Evolutionary conservation across 2,113 vertebrate genomes (phyloP).

Genomic region (Turnix velox): DNA sequence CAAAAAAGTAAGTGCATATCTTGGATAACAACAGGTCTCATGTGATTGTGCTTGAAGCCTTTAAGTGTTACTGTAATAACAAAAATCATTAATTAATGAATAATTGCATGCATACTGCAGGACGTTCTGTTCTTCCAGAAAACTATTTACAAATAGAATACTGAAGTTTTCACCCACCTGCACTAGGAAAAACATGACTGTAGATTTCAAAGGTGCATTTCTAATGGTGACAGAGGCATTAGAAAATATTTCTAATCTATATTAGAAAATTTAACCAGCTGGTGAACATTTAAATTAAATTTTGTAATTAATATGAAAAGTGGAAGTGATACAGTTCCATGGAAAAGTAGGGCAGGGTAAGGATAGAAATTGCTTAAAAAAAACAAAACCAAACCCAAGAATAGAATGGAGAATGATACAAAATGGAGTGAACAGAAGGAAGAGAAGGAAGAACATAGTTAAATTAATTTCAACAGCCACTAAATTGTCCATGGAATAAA

Average conservation of each 20-base stretch:
- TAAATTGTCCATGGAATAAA: background rate
- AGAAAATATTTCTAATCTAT: background rate
- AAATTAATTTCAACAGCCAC: background rate
- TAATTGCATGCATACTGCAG: background rate
- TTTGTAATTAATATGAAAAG: background rate
- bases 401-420: background rate
- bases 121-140: background rate
- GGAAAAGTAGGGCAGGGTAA: background rate
- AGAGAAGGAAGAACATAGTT: background rate
- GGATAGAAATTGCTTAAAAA: background rate
- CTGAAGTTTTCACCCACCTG: background rate
- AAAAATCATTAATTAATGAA: background rate
- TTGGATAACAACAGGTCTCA: background rate
- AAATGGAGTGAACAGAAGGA: background rate
- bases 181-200: background rate
- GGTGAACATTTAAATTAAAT: background rate
- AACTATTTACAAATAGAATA: background rate
- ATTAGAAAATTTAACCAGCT: background rate
- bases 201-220: background rate
- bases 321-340: background rate
- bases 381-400: background rate
- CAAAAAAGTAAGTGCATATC: background rate
- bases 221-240: too few species aligned
- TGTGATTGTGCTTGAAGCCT: background rate
- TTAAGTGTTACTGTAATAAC: background rate